phyloP scores from a whole-genome alignment of 1,140 invertebrate species.

The Glomeris maerens region DNA sequence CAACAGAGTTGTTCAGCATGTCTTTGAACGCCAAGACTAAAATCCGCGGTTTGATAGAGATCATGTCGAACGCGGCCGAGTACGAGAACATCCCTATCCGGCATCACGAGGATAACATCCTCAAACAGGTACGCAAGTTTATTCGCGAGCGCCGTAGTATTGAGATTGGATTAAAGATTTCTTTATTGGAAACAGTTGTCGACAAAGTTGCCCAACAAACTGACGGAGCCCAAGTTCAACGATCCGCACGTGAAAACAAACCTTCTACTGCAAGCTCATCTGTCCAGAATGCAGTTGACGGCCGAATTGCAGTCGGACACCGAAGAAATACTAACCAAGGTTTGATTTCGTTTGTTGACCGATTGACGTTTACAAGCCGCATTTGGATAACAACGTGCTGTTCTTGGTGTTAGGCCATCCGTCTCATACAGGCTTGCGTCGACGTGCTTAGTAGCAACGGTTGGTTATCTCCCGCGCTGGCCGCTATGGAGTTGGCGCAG shows the following conservation, averaged over 20 bases:
- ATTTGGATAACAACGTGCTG: slow-evolving; percentile 13
- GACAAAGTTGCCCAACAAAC: slow-evolving; percentile 60
- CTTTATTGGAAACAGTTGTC: slow-evolving; percentile 40
- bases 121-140: slow-evolving; percentile 37
- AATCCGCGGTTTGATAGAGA: slow-evolving; percentile 89
- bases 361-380: slow-evolving; percentile 1
- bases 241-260: slow-evolving; percentile 97
- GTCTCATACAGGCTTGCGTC: slow-evolving; percentile 95
- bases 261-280: slow-evolving; percentile 85
- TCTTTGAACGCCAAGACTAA: slow-evolving; percentile 96
- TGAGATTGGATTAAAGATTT: slow-evolving; percentile 1
- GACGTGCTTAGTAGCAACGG: slow-evolving; percentile 96
- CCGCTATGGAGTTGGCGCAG: slow-evolving; percentile 98
- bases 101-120: slow-evolving; percentile 83
- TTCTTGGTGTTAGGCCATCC: slow-evolving; percentile 20
- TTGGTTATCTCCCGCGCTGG: slow-evolving; percentile 92
- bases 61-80: slow-evolving; percentile 93
- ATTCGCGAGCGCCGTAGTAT: not conserved
- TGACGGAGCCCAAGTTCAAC: slow-evolving; percentile 59
- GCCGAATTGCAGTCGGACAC: slow-evolving; percentile 96
- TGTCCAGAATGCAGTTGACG: slow-evolving; percentile 81
- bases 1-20: slow-evolving; percentile 81
- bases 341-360: slow-evolving; percentile 10
- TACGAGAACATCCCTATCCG: slow-evolving; percentile 88
- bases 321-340: slow-evolving; percentile 72